These are phyloP conservation scores for Coregonus sp. DNA, from an alignment of 2,797 vertebrate genomes.

Conservation along the genomic window DNA sequence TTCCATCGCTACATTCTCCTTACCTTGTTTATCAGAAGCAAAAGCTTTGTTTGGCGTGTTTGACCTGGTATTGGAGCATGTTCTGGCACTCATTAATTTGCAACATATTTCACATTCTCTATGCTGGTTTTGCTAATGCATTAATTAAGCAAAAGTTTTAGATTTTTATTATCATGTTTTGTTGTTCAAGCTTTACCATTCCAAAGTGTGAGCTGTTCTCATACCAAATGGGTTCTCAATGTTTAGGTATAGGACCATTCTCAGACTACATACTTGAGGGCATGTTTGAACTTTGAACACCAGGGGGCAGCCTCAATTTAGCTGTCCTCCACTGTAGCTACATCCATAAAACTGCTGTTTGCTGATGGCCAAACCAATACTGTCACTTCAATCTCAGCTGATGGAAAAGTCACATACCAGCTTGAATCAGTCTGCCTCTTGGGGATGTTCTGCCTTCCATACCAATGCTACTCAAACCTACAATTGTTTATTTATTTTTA, in stretches of 20 bases:
- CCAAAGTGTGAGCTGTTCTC: neutral
- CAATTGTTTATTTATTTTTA: neutral
- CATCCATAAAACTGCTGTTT: no score
- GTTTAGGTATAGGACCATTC: neutral
- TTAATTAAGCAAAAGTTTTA: neutral
- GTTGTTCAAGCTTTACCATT: constrained; percentile 3
- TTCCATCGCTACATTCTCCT: neutral
- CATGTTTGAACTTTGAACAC: neutral
- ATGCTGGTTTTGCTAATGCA: neutral
- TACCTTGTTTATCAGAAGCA: neutral
- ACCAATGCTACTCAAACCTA: neutral
- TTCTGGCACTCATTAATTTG: neutral
- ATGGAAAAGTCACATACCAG: neutral
- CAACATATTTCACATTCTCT: neutral
- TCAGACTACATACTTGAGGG: neutral
- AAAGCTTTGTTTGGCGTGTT: neutral
- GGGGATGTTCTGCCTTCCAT: neutral
- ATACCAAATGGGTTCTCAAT: neutral
- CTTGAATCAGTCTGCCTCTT: neutral
- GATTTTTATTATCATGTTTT: neutral
- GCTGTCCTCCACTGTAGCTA: neutral
- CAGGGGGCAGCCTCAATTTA: neutral
- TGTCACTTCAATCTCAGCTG: neutral
- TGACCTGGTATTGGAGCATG: neutral
- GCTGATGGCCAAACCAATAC: no score